Evolutionary conservation across 2,113 vertebrate genomes (phyloP).

Genomic region (Paramormyrops kingsleyae): DNA sequence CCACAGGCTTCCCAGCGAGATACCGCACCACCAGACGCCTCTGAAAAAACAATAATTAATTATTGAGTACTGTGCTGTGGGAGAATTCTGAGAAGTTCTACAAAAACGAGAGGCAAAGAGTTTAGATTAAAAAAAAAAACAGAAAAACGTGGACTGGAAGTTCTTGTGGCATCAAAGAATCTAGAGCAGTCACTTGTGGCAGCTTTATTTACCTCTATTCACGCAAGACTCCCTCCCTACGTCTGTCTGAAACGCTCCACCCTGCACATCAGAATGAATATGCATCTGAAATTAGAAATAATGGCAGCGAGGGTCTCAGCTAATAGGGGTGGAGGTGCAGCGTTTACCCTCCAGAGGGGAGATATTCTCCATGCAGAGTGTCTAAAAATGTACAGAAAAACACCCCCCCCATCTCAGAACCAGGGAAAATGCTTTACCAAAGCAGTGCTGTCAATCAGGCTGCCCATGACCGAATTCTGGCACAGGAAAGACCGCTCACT

Average conservation of each 20-base stretch:
- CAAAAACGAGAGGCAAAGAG: slow-evolving; percentile 39
- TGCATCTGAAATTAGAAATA: neutral
- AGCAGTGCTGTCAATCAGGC: neutral
- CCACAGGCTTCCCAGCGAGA: neutral
- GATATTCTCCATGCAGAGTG: neutral
- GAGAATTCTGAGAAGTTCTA: slow-evolving; percentile 26
- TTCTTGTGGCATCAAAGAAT: slow-evolving; percentile 43
- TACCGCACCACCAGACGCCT: neutral
- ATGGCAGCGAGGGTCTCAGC: neutral
- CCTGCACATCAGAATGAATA: neutral
- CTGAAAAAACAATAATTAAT: slow-evolving; percentile 1
- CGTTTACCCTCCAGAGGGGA: neutral
- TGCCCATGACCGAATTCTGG: slow-evolving; percentile 32
- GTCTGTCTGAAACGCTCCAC: neutral
- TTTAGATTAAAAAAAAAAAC: slow-evolving; percentile 59
- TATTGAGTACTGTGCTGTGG: neutral
- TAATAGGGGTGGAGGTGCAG: neutral
- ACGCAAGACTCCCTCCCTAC: neutral
- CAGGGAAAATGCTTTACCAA: neutral
- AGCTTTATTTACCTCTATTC: slow-evolving; percentile 10
- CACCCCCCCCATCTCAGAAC: neutral
- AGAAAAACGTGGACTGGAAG: slow-evolving; percentile 53
- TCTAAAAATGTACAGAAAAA: neutral
- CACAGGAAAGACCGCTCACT: slow-evolving; percentile 29
- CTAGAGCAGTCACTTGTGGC: slow-evolving; percentile 29